These are phyloP conservation scores for Spongilla lacustris DNA, from an alignment of 37 sponge, comb jelly and placozoan genomes.

Conservation along the genomic window DNA sequence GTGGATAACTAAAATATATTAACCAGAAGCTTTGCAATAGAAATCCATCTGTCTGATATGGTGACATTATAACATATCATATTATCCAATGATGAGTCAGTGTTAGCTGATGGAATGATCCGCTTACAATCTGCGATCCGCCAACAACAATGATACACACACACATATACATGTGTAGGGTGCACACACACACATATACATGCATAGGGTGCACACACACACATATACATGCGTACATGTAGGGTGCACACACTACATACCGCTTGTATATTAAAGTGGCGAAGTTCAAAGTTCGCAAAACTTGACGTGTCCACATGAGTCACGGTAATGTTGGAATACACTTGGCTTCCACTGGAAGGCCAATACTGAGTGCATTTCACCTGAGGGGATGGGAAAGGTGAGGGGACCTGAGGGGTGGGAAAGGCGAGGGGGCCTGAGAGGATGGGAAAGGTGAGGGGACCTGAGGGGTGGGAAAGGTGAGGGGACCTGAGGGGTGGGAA, in stretches of 20 bases:
- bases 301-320: conserved; percentile 30
- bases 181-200: conserved; percentile 9
- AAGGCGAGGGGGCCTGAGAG: neutral
- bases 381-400: conserved; percentile 3
- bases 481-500: neutral
- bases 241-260: conserved; percentile 37
- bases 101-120: too few species aligned
- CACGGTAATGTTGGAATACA: conserved; percentile 54
- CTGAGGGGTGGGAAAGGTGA: neutral
- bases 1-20: too few species aligned
- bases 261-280: conserved; percentile 41
- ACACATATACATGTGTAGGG: neutral
- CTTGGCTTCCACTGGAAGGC: conserved; percentile 44
- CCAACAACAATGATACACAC: too few species aligned
- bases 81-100: too few species aligned
- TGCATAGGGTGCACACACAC: neutral
- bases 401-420: neutral
- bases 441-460: too few species aligned
- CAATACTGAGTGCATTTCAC: conserved; percentile 84
- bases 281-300: conserved; percentile 46
- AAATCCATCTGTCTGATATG: too few species aligned
- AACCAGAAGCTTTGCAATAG: too few species aligned
- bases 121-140: too few species aligned
- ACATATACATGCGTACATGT: neutral
- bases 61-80: too few species aligned